Evolutionary conservation across 2,888 invertebrate genomes (phyloP).

Genomic region (Orchesellides sinensis): DNA sequence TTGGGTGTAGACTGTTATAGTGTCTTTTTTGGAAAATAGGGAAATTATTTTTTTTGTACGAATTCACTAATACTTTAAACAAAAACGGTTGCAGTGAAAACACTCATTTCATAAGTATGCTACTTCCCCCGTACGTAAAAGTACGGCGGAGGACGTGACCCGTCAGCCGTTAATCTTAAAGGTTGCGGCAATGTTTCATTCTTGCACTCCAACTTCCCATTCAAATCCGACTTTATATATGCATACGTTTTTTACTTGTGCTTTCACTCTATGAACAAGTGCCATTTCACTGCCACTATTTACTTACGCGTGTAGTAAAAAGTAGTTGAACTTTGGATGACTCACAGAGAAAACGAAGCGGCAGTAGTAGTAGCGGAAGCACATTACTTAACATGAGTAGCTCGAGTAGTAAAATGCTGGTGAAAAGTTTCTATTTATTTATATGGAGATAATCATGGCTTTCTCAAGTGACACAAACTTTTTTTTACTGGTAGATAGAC

Average conservation of each 20-base stretch:
- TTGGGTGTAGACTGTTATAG: background rate
- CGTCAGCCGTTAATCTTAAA: slow-evolving; percentile 53
- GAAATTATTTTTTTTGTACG: background rate
- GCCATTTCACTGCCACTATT: too few species aligned
- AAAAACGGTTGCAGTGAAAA: background rate
- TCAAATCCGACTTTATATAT: background rate
- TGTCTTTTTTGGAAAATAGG: background rate
- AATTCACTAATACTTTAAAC: background rate
- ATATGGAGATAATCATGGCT: too few species aligned
- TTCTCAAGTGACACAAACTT: too few species aligned
- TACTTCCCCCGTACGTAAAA: too few species aligned
- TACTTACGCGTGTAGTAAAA: background rate
- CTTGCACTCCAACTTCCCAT: background rate
- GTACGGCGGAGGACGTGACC: slow-evolving; percentile 22
- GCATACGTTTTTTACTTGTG: background rate
- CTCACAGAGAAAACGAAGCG: too few species aligned
- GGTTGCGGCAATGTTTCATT: slow-evolving; percentile 23
- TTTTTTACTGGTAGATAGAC: too few species aligned
- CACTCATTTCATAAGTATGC: too few species aligned
- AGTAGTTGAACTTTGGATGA: too few species aligned
- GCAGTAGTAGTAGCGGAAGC: background rate
- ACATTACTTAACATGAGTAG: background rate
- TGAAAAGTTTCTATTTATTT: too few species aligned
- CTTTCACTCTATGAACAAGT: too few species aligned
- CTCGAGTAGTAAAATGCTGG: background rate